Conservation (phyloP, 1,140 invertebrate species). For the Listronotus bonariensis region DNA sequence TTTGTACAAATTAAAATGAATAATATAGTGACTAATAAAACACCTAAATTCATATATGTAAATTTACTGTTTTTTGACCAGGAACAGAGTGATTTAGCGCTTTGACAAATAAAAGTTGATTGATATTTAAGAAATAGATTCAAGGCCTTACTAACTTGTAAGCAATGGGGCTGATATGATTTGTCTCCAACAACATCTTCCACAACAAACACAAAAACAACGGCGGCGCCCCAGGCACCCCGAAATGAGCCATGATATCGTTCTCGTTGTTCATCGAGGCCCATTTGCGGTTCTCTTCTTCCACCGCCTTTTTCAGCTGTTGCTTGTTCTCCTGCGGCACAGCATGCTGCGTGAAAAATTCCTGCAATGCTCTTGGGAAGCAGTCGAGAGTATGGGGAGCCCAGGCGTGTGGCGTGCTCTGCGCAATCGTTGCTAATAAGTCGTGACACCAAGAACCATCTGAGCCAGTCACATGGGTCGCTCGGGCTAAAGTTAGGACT, state of each 20-base stretch:
- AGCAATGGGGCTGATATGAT: conserved; percentile 88
- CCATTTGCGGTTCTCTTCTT: conserved; percentile 96
- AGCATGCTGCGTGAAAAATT: conserved; percentile 84
- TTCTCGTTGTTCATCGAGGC: conserved; percentile 95
- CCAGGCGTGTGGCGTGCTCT: conserved; percentile 94
- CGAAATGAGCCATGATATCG: conserved; percentile 94
- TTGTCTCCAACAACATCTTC: conserved; percentile 95
- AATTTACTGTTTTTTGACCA: too few species aligned
- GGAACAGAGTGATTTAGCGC: too few species aligned
- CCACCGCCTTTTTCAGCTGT: conserved; percentile 87
- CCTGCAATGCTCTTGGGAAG: conserved; percentile 85
- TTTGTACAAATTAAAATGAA: too few species aligned
- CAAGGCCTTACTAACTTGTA: conserved; percentile 78
- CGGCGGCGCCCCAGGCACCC: conserved; percentile 83
- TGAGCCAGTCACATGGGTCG: conserved; percentile 89
- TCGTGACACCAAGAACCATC: conserved; percentile 89
- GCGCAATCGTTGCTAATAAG: conserved; percentile 86
- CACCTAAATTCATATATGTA: too few species aligned
- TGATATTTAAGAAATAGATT: too few species aligned
- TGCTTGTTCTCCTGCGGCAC: conserved; percentile 87
- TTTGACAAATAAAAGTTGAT: too few species aligned
- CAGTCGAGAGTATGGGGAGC: conserved; percentile 88
- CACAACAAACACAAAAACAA: conserved; percentile 91
- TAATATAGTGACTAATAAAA: too few species aligned
- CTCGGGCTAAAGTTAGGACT: conserved; percentile 89